Percentiles rank a stretch among this genome's conserved stretches.
phyloP scores from a whole-genome alignment of 2,113 vertebrate genomes.

The Glaucomys volans region DNA sequence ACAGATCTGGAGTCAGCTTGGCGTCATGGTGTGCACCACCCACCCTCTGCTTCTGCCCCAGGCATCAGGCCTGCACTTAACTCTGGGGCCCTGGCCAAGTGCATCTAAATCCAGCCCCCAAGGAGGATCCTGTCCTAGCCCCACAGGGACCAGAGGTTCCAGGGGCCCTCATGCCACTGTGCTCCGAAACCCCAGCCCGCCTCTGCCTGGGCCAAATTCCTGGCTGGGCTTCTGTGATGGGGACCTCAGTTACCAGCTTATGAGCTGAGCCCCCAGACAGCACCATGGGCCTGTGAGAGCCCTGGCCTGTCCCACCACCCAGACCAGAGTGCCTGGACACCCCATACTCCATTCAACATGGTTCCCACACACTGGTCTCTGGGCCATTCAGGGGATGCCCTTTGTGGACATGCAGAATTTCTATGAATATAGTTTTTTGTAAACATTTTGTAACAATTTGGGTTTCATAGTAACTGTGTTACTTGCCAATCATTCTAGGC shows the following conservation, averaged over 20 bases:
- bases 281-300: slow-evolving; percentile 49
- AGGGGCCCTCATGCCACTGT: slow-evolving; percentile 72
- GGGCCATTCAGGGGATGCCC: slow-evolving; percentile 92
- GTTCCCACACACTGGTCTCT: slow-evolving; percentile 86
- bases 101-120: neutral
- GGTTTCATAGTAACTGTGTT: slow-evolving; percentile 98
- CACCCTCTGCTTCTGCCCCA: neutral
- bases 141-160: slow-evolving; percentile 10
- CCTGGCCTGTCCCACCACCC: slow-evolving; percentile 67
- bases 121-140: slow-evolving; percentile 35
- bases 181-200: slow-evolving; percentile 65
- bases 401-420: slow-evolving; percentile 98
- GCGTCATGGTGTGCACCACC: neutral
- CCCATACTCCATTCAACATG: slow-evolving; percentile 54
- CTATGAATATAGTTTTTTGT: slow-evolving; percentile 99
- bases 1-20: neutral
- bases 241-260: slow-evolving; percentile 28
- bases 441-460: slow-evolving; percentile 98
- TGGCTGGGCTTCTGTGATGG: slow-evolving; percentile 41
- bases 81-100: slow-evolving; percentile 36
- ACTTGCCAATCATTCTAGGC: slow-evolving; percentile 94
- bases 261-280: slow-evolving; percentile 59
- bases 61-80: neutral
- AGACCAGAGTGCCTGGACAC: slow-evolving; percentile 81
- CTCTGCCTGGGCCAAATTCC: slow-evolving; percentile 59